Conservation (phyloP, 2,113 vertebrate genomes). For the Rhinolophus sinicus region DNA sequence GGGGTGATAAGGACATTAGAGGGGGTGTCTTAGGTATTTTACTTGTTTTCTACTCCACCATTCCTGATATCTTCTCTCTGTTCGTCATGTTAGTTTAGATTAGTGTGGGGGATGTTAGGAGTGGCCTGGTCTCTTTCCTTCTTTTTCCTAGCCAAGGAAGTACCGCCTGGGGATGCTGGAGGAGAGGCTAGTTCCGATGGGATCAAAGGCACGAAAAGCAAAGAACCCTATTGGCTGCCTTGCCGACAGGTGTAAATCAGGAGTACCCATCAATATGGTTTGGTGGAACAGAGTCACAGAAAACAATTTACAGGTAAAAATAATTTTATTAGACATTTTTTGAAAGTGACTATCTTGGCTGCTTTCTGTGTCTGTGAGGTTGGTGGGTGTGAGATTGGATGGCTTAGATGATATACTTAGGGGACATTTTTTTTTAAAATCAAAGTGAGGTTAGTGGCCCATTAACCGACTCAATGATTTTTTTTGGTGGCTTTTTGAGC, state of each 20-base stretch:
- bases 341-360: conserved; percentile 81
- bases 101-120: conserved; percentile 88
- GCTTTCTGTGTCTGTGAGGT: conserved; percentile 78
- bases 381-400: conserved; percentile 46
- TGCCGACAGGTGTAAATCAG: conserved; percentile 91
- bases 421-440: not conserved
- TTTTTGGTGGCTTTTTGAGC: conserved; percentile 37
- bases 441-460: conserved; percentile 32
- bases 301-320: conserved; percentile 92
- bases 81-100: conserved; percentile 78
- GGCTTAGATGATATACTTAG: conserved; percentile 5
- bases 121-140: conserved; percentile 90
- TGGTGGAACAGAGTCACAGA: conserved; percentile 92
- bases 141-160: conserved; percentile 90
- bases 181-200: conserved; percentile 90
- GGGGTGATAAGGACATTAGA: conserved; percentile 33
- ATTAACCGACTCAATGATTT: conserved; percentile 38
- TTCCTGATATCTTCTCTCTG: conserved; percentile 72
- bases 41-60: conserved; percentile 85
- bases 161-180: conserved; percentile 91
- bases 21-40: conserved; percentile 82
- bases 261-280: conserved; percentile 91
- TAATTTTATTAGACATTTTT: conserved; percentile 84
- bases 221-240: conserved; percentile 90
- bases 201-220: conserved; percentile 90